Evolutionary conservation across 2,797 vertebrate genomes (phyloP).

Genomic region (Pempheris klunzingeri): DNA sequence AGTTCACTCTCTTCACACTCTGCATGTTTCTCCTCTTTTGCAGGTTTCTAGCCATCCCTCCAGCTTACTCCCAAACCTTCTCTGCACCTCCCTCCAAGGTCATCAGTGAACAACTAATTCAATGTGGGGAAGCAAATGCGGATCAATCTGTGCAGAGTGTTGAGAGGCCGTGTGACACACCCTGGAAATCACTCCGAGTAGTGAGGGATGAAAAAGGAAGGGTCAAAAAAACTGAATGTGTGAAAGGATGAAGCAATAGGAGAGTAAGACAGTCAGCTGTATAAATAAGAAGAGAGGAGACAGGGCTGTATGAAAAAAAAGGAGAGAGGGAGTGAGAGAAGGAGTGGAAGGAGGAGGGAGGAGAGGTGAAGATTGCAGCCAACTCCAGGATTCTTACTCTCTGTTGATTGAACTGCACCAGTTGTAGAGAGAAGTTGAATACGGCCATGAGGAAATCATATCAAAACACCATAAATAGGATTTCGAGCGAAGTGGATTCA

Average conservation of each 20-base stretch:
- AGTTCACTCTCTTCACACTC: conserved; percentile 40
- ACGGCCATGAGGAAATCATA: conserved; percentile 58
- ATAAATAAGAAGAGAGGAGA: conserved; percentile 35
- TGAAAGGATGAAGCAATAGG: conserved; percentile 31
- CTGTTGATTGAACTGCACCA: conserved; percentile 5
- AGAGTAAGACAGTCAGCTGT: not conserved
- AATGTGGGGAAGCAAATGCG: conserved; percentile 26
- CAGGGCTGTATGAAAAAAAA: conserved; percentile 21
- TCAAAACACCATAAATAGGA: conserved; percentile 67
- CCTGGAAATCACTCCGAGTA: conserved; percentile 45
- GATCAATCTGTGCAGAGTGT: not conserved
- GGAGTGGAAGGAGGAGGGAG: conserved; percentile 2
- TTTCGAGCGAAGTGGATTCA: conserved; percentile 69
- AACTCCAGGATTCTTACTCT: conserved; percentile 42
- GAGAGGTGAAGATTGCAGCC: conserved; percentile 33
- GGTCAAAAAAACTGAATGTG: not conserved
- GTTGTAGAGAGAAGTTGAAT: conserved; percentile 35
- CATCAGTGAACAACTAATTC: conserved; percentile 49
- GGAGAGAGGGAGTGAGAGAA: not conserved
- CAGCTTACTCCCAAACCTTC: conserved; percentile 13
- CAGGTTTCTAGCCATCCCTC: conserved; percentile 55
- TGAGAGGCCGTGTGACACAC: conserved; percentile 42
- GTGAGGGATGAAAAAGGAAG: conserved; percentile 19
- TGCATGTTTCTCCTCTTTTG: conserved; percentile 49
- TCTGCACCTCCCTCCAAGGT: conserved; percentile 67